These are phyloP conservation scores for Aethes cnicana DNA, from an alignment of 2,888 invertebrate genomes.

Conservation along the genomic window DNA sequence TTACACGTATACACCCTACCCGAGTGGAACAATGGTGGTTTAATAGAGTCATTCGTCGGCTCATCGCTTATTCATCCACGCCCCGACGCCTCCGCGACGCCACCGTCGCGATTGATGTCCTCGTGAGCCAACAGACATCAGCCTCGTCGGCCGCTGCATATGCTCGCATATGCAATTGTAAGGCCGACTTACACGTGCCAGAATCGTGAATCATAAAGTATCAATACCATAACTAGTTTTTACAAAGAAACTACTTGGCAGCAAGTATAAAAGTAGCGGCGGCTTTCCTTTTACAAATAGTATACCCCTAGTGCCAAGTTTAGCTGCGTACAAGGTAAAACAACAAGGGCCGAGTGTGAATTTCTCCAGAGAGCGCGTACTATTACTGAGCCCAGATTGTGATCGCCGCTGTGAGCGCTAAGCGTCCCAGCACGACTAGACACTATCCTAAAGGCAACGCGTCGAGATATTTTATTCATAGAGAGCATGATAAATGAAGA, in stretches of 20 bases:
- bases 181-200: background rate
- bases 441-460: slow-evolving; percentile 68
- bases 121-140: slow-evolving; percentile 50
- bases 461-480: slow-evolving; percentile 79
- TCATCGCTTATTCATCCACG: slow-evolving; percentile 82
- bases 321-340: slow-evolving; percentile 53
- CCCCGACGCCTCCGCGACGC: slow-evolving; percentile 73
- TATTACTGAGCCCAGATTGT: slow-evolving; percentile 64
- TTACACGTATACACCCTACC: slow-evolving; percentile 34
- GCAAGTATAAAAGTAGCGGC: slow-evolving; percentile 15
- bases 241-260: background rate
- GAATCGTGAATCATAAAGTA: no score
- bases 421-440: slow-evolving; percentile 67
- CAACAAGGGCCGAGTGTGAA: slow-evolving; percentile 50
- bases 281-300: slow-evolving; percentile 32
- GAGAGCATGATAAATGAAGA: slow-evolving; percentile 75
- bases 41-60: slow-evolving; percentile 80
- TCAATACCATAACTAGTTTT: no score
- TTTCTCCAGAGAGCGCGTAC: slow-evolving; percentile 64
- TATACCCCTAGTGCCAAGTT: slow-evolving; percentile 47
- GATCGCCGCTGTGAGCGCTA: slow-evolving; percentile 63
- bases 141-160: slow-evolving; percentile 36
- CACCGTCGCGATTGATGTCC: slow-evolving; percentile 69
- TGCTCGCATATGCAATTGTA: slow-evolving; percentile 22
- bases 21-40: slow-evolving; percentile 71